These are phyloP conservation scores for Xestia rhomboidea DNA, from an alignment of 2,888 invertebrate species.

Conservation along the genomic window DNA sequence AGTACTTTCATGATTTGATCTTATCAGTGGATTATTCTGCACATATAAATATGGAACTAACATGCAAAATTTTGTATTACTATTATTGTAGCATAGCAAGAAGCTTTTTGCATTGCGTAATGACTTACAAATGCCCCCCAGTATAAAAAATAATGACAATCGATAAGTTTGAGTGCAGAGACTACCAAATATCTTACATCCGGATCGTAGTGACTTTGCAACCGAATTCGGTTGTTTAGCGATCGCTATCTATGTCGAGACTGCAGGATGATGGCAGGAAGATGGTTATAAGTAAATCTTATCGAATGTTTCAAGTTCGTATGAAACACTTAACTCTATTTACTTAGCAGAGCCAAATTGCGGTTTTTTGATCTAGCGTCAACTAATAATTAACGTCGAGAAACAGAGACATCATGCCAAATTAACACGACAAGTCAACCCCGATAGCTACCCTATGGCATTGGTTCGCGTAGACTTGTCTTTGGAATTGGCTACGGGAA, in stretches of 20 bases:
- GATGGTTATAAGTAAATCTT: too few relatives aligned
- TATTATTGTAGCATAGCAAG: neutral
- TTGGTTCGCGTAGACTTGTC: neutral
- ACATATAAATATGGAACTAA: slow-evolving; percentile 21
- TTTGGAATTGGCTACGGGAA: neutral
- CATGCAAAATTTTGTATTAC: neutral
- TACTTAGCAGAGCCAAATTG: neutral
- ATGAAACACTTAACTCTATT: neutral
- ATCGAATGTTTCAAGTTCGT: neutral
- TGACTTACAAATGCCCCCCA: neutral
- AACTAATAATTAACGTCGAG: neutral
- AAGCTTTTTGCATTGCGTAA: slow-evolving; percentile 1
- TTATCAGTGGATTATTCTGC: slow-evolving; percentile 30
- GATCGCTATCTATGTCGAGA: too few relatives aligned
- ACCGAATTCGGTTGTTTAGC: too few relatives aligned
- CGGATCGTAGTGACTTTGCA: too few relatives aligned
- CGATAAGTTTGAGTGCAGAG: too few relatives aligned
- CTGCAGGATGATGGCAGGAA: too few relatives aligned
- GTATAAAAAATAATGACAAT: too few relatives aligned
- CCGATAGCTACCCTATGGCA: neutral
- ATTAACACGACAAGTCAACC: neutral
- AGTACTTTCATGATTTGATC: slow-evolving; percentile 36
- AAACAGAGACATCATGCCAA: neutral
- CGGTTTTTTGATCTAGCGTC: neutral
- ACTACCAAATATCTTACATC: too few relatives aligned